Evolutionary conservation across 2,113 vertebrate species (phyloP).

Genomic region (Mesocricetus auratus): DNA sequence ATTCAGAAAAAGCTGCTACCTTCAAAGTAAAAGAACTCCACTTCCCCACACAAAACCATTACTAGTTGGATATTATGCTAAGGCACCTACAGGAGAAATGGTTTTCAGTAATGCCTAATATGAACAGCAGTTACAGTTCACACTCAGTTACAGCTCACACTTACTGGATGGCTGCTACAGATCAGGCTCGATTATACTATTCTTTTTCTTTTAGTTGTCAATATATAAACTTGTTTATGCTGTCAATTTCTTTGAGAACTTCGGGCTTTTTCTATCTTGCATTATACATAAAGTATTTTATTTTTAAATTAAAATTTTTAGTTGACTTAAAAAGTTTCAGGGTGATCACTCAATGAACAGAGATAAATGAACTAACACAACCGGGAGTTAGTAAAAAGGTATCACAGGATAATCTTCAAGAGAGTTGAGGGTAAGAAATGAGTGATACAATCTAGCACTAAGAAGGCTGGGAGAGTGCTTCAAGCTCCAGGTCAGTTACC

Average conservation of each 20-base stretch:
- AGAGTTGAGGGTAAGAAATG: slow-evolving; percentile 7
- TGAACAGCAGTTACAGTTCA: not conserved
- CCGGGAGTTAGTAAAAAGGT: not conserved
- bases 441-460: no score
- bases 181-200: not conserved
- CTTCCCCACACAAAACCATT: not conserved
- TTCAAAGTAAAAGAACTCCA: slow-evolving; percentile 8
- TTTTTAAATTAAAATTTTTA: slow-evolving; percentile 38
- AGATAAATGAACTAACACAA: not conserved
- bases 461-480: not conserved
- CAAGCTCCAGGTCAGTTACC: not conserved
- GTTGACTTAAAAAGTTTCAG: slow-evolving; percentile 7
- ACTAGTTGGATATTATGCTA: not conserved
- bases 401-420: not conserved
- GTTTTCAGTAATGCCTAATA: slow-evolving; percentile 9
- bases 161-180: not conserved
- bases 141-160: slow-evolving; percentile 6
- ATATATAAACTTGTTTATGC: slow-evolving; percentile 21
- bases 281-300: slow-evolving; percentile 17
- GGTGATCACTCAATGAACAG: not conserved
- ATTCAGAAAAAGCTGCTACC: not conserved
- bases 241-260: slow-evolving; percentile 16
- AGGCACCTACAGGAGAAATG: not conserved
- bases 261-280: not conserved
- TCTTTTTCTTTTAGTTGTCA: not conserved